Conservation (phyloP, 2,797 vertebrate species). For the Microctenopoma steveboyesi region DNA sequence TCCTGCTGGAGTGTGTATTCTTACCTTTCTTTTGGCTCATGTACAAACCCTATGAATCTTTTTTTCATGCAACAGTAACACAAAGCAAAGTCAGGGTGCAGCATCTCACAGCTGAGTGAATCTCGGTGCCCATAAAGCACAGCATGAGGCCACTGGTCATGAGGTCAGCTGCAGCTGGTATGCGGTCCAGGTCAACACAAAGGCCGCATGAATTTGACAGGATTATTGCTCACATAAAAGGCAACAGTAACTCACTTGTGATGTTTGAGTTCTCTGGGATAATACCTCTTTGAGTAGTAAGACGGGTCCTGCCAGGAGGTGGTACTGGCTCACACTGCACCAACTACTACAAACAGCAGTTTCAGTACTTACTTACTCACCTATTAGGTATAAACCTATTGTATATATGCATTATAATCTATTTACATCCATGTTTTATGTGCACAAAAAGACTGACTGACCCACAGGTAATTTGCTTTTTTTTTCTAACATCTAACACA, state of each 20-base stretch:
- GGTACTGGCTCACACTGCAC: not conserved
- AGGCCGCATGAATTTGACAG: conserved; percentile 26
- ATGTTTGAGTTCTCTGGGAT: conserved; percentile 7
- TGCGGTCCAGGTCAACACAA: conserved; percentile 29
- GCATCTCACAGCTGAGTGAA: conserved; percentile 23
- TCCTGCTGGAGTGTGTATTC: not conserved
- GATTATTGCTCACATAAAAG: conserved; percentile 63
- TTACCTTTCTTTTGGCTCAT: too few relatives aligned
- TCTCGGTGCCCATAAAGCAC: not conserved
- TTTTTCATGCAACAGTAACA: not conserved
- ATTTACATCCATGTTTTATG: not conserved
- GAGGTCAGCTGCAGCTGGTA: conserved; percentile 33
- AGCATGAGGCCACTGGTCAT: conserved; percentile 28
- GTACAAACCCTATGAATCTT: too few relatives aligned
- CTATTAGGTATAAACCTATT: too few relatives aligned
- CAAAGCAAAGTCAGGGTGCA: not conserved
- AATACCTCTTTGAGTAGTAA: conserved; percentile 16
- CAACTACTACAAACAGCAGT: not conserved
- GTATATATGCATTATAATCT: not conserved
- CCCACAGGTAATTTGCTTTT: not conserved
- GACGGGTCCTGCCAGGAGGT: conserved; percentile 6
- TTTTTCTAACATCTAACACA: not conserved
- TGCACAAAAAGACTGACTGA: conserved; percentile 1
- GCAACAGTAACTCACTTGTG: conserved; percentile 44
- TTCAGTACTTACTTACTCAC: too few relatives aligned